Base-by-base conservation (phyloP, 2,888 invertebrate species). In the Drosophila mulleri region DNA sequence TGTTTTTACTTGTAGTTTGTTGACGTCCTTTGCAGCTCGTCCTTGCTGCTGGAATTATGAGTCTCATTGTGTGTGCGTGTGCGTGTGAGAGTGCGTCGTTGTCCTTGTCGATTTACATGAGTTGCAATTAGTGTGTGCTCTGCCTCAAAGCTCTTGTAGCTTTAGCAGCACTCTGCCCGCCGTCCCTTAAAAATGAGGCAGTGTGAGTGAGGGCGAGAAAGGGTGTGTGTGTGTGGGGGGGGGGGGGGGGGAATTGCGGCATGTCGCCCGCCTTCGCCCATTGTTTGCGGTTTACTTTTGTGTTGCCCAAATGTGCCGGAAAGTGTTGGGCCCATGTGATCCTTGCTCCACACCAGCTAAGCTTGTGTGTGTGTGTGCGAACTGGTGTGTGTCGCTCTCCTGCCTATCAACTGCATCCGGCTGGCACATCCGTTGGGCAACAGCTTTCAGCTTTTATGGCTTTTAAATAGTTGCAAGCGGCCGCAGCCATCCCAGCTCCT, bases 381-480 rank as follows among this genome's bases (percentile, higher is more conserved):
- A 2, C 37, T 37, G 37, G 61, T 52, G 64, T 71, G 70, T 71
- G 70, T 65, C 72, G 67, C 79, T 47, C 64, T 83, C 72, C 52
- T 82, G 82, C 80, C 85, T 84, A 88, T 82, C 82, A 88, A 78
- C 75, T 87, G 82, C 87, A 86, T 85, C 82, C 84, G 75, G 74
- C 73, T 76, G 78, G 80, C 76, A 73, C 72, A 85, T 87, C 79
- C 80, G 80, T 78, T 85, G 75, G 75, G 72, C 75, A 80, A 83
- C 84, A 80, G 86, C 86, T 87, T 80, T 85, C 81, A 72, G 87
- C 87, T 88, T 89, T 86, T 83, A 82, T 87, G 81, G 89, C 88
- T 89, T 89, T 90, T 85, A 83, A 85, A 88, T 89, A 87, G 89
- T 89, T 90, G 82, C 72, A 54, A 66, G 80, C 75, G 62, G 59